Conservation (phyloP, 2,888 invertebrate genomes). For the Exephanes ischioxanthus region DNA sequence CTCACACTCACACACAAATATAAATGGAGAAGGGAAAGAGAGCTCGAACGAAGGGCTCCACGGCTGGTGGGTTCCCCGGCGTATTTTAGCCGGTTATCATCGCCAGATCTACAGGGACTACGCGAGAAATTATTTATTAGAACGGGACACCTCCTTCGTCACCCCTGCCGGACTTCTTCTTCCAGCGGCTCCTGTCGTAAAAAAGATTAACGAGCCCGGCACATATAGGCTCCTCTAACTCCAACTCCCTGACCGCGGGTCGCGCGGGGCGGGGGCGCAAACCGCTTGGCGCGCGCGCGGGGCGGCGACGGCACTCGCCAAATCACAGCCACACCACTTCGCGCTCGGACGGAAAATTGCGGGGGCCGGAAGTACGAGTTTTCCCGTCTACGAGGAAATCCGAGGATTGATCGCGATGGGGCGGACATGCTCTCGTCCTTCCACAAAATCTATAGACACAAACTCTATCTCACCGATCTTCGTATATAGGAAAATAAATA, state of each 20-base stretch:
- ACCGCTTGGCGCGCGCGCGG: slow-evolving; percentile 42
- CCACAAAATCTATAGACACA: slow-evolving; percentile 34
- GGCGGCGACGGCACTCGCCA: slow-evolving; percentile 58
- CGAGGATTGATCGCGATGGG: slow-evolving; percentile 65
- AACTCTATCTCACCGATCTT: slow-evolving; percentile 5
- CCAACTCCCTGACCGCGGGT: slow-evolving; percentile 56
- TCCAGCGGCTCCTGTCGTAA: slow-evolving; percentile 76
- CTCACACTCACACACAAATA: background rate
- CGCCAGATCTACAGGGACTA: slow-evolving; percentile 84
- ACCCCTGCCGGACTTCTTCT: slow-evolving; percentile 75
- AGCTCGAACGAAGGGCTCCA: slow-evolving; percentile 74
- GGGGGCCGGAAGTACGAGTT: slow-evolving; percentile 69
- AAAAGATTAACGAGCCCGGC: slow-evolving; percentile 82
- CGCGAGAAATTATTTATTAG: slow-evolving; percentile 85
- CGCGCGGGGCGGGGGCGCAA: slow-evolving; percentile 20
- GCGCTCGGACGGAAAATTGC: slow-evolving; percentile 64
- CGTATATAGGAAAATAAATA: slow-evolving; percentile 11
- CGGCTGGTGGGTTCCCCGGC: slow-evolving; percentile 72
- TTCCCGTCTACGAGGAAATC: slow-evolving; percentile 64
- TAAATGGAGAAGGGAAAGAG: slow-evolving; percentile 14
- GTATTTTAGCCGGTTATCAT: slow-evolving; percentile 84
- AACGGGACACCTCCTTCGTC: slow-evolving; percentile 82
- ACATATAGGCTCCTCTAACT: slow-evolving; percentile 54
- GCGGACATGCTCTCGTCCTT: slow-evolving; percentile 19
- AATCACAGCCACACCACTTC: slow-evolving; percentile 60